Percentiles rank a stretch among this genome's conserved stretches.
Conservation (phyloP, 2,797 vertebrate species). For the Ambastaia sidthimunki region DNA sequence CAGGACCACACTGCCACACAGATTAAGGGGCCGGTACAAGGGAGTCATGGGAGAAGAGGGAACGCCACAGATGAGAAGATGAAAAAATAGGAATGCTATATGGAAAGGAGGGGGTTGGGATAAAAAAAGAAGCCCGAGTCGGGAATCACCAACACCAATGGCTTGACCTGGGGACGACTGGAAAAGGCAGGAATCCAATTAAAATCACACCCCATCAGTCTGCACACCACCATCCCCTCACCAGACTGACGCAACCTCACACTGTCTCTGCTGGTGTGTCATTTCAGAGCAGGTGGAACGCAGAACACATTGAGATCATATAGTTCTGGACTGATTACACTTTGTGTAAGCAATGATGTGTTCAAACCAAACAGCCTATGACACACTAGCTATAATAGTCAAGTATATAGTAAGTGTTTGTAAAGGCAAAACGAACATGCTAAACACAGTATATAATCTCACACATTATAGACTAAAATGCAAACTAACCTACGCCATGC, state of each 20-base stretch:
- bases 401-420: background rate
- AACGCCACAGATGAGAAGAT: constrained; percentile 70
- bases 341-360: constrained; percentile 70
- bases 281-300: constrained; percentile 51
- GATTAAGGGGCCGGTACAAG: constrained; percentile 71
- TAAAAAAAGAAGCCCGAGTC: constrained; percentile 76
- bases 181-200: constrained; percentile 73
- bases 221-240: constrained; percentile 53
- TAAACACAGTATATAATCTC: background rate
- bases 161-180: constrained; percentile 71
- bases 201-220: constrained; percentile 74
- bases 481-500: constrained; percentile 67
- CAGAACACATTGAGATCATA: constrained; percentile 42
- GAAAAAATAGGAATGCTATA: constrained; percentile 61
- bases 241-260: constrained; percentile 64
- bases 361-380: constrained; percentile 65
- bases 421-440: constrained; percentile 9
- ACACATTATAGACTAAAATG: constrained; percentile 4
- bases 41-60: constrained; percentile 71
- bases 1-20: constrained; percentile 67
- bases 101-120: constrained; percentile 62
- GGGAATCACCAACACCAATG: constrained; percentile 67
- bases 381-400: constrained; percentile 48
- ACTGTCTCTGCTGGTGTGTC: constrained; percentile 43
- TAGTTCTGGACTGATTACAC: constrained; percentile 27